Conservation (phyloP, 2,113 vertebrate genomes). For the Anguilla rostrata region DNA sequence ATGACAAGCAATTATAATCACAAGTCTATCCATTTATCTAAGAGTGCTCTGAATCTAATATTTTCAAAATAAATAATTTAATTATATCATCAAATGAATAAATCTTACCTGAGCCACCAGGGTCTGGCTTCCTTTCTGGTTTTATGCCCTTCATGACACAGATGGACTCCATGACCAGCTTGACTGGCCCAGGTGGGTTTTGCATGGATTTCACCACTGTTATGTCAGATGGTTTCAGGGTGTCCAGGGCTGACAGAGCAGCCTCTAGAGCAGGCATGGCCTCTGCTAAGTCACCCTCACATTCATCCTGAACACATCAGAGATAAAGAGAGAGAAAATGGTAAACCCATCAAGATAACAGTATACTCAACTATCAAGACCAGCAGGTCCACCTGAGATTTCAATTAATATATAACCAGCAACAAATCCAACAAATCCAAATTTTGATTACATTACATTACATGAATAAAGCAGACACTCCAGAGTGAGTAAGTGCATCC, state of each 20-base stretch:
- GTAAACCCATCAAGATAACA: background rate
- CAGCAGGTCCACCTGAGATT: no score
- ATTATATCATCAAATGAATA: background rate
- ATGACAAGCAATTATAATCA: background rate
- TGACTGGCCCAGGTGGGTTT: constrained; percentile 85
- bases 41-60: background rate
- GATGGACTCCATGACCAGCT: constrained; percentile 93
- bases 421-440: no score
- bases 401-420: no score
- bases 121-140: constrained; percentile 87
- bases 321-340: background rate
- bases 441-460: no score
- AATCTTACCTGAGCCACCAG: constrained; percentile 76
- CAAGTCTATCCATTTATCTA: background rate
- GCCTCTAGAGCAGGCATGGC: constrained; percentile 87
- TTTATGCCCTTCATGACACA: constrained; percentile 87
- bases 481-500: no score
- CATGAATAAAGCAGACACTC: no score
- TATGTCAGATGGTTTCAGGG: constrained; percentile 85
- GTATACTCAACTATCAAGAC: background rate
- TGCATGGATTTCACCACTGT: constrained; percentile 89
- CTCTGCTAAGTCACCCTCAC: constrained; percentile 86
- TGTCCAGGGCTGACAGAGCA: constrained; percentile 83
- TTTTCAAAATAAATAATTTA: background rate
- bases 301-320: constrained; percentile 76